Evolutionary conservation across 2,113 vertebrate species (phyloP).

Genomic region (Hippoglossus stenolepis): DNA sequence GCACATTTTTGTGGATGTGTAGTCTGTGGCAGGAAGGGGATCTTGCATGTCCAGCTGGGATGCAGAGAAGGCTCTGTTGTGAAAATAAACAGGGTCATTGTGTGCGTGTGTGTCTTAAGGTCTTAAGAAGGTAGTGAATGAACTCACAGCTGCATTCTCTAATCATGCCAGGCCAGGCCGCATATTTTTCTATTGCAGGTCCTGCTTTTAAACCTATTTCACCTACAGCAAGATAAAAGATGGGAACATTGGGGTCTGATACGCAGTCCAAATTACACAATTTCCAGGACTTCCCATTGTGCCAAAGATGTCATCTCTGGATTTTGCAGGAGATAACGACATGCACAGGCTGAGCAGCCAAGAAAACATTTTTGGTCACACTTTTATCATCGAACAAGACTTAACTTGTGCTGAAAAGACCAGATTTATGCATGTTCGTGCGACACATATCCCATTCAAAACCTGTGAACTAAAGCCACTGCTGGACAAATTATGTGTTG

Average conservation of each 20-base stretch:
- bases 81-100: conserved; percentile 54
- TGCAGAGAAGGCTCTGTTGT: conserved; percentile 38
- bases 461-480: no score
- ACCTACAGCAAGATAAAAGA: not conserved
- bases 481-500: no score
- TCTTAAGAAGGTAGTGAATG: conserved; percentile 2
- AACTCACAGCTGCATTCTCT: conserved; percentile 46
- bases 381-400: conserved; percentile 41
- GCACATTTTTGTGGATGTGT: not conserved
- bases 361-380: conserved; percentile 15
- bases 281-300: not conserved
- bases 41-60: conserved; percentile 45
- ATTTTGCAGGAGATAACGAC: not conserved
- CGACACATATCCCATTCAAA: no score
- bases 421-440: conserved; percentile 20
- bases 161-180: not conserved
- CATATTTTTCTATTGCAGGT: not conserved
- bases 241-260: not conserved
- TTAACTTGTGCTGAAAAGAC: conserved; percentile 25
- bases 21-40: conserved; percentile 2
- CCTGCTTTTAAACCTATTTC: not conserved
- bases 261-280: not conserved
- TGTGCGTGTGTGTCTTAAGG: conserved; percentile 3
- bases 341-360: not conserved
- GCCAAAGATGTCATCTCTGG: not conserved